Evolutionary conservation across 35 echinoderm and acorn worm species (phyloP).

Genomic region (Acanthaster planci): DNA sequence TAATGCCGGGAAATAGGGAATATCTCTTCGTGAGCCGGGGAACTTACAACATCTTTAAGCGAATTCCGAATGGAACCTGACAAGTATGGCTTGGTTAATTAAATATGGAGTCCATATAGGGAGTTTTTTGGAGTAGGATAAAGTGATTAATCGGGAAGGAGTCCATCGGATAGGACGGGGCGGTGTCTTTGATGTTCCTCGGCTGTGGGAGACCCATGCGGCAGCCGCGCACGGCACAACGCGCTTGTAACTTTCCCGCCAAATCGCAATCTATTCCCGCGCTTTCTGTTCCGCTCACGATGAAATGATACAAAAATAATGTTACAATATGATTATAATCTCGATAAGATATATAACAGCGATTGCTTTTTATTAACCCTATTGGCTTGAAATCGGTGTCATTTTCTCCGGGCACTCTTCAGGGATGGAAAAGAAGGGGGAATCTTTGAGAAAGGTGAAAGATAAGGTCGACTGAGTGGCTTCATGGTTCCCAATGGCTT

Average conservation of each 20-base stretch:
- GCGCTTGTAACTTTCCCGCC: background rate
- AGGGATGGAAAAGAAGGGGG: background rate
- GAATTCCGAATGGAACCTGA: constrained; percentile 20
- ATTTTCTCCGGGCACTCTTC: background rate
- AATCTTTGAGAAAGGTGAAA: background rate
- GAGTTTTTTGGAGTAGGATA: constrained; percentile 22
- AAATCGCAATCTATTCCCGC: background rate
- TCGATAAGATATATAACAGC: constrained; percentile 30
- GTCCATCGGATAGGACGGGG: constrained; percentile 17
- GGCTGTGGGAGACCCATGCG: background rate
- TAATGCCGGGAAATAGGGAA: background rate
- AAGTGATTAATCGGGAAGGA: constrained; percentile 20
- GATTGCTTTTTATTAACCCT: constrained; percentile 31
- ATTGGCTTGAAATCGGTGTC: constrained; percentile 29
- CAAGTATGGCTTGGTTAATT: constrained; percentile 29
- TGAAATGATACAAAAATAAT: constrained; percentile 35
- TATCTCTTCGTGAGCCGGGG: background rate
- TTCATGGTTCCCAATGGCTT: constrained; percentile 12
- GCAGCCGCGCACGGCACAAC: constrained; percentile 22
- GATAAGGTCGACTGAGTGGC: constrained; percentile 18
- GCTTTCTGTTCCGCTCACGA: constrained; percentile 2
- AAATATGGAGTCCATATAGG: constrained; percentile 31
- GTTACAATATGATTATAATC: constrained; percentile 28
- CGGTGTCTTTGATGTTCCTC: constrained; percentile 13
- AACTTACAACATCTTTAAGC: constrained; percentile 20